Evolutionary conservation across 2,888 invertebrate genomes (phyloP), one percentile per base, ranked within the genome.

Genomic region (Amiota communis): DNA sequence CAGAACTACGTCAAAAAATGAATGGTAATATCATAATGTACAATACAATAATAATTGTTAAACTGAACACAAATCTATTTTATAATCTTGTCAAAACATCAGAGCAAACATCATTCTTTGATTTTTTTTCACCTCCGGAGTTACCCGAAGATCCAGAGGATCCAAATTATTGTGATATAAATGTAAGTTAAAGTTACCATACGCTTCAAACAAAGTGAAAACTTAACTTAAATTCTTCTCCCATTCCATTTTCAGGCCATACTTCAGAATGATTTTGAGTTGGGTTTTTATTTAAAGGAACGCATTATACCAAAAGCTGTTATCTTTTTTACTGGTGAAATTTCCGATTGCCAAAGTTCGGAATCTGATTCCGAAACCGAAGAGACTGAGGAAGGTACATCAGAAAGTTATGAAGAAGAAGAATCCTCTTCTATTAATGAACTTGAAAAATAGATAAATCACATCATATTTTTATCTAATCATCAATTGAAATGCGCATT

Each of bases 221-320:
- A n/a, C n/a, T n/a, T n/a, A n/a, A n/a, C n/a, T n/a, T n/a, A n/a
- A n/a, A n/a, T n/a, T n/a, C n/a, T n/a, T n/a, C n/a, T n/a, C n/a
- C n/a, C n/a, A n/a, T 23, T 69, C 13, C n/a, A n/a, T n/a, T n/a
- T n/a, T n/a, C 17, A 88, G 89, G 79, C 82, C 12, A 84, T 86
- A 67, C 75, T 89, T 23, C 85, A 88, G 76, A 95, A 95, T 72
- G 99, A 99, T 91, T 99, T 98, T 91, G 99, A 99, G 91, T 95
- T 99, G 89, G 99, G 99, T 1, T 98, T 99, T 91, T 97, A 97
- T 91, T 94, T 99, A 85, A 94, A 98, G 86, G 99, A 99, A 90
- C 93, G 98, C 72, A 95, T 99, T 71, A 95, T 99, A 63, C 98
- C 98, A 1, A 94, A 97, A 86, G 98, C 99, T 70, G 95, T 98